Conservation (phyloP, 1,140 invertebrate species). For the Chelonus insularis region DNA sequence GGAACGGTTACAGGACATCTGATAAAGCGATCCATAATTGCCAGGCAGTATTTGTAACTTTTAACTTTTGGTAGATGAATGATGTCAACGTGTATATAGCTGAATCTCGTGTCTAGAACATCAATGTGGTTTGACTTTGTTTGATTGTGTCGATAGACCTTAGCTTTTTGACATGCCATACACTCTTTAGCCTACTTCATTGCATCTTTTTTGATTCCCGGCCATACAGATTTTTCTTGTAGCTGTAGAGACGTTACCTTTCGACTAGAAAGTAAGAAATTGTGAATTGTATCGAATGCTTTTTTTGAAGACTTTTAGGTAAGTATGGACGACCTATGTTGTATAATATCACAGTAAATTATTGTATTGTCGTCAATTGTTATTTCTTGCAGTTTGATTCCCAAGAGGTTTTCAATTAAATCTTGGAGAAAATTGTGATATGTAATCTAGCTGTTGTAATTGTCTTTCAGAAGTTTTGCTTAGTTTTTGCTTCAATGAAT, state of each 20-base stretch:
- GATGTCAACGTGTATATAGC: constrained; percentile 45
- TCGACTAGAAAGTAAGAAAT: too few relatives aligned
- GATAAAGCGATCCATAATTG: constrained; percentile 32
- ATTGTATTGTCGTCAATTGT: constrained; percentile 8
- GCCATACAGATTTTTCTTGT: too few relatives aligned
- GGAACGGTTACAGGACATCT: constrained; percentile 54
- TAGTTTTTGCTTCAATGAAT: constrained; percentile 25
- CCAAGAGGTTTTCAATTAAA: constrained; percentile 5
- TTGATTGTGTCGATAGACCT: constrained; percentile 33
- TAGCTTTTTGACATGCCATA: constrained; percentile 32
- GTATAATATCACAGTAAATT: constrained; percentile 27
- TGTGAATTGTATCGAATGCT: constrained; percentile 29
- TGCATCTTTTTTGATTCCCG: too few relatives aligned
- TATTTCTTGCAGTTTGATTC: constrained; percentile 16
- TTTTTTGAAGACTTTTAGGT: constrained; percentile 26
- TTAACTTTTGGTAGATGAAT: constrained; percentile 34
- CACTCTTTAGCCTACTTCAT: constrained; percentile 31
- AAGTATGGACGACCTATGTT: constrained; percentile 34
- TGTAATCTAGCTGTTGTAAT: constrained; percentile 34
- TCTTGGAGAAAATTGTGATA: constrained; percentile 37
- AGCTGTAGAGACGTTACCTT: too few relatives aligned
- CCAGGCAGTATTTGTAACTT: constrained; percentile 27
- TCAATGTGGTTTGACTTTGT: constrained; percentile 18
- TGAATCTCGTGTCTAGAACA: constrained; percentile 28
- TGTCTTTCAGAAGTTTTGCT: constrained; percentile 21